Evolutionary conservation across 30 jellyfish, hydroid and myxozoan species (phyloP).

Genomic region (Aurelia aurita complex sp. Pacific): DNA sequence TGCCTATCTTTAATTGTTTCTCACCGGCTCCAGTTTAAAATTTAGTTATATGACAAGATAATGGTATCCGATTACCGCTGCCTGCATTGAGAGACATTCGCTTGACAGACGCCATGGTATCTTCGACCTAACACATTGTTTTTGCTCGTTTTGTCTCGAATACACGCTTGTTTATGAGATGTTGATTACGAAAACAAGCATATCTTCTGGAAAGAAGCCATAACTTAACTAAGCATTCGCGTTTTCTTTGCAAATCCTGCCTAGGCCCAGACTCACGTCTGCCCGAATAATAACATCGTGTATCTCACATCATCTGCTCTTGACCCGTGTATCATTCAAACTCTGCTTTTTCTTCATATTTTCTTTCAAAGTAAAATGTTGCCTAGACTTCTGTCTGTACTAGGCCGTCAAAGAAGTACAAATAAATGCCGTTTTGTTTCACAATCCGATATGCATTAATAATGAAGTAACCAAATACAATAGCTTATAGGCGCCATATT

Average conservation of each 20-base stretch:
- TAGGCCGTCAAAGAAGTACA: neutral
- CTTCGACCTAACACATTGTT: neutral
- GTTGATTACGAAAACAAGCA: constrained; percentile 2
- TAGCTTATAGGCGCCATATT: constrained; percentile 34
- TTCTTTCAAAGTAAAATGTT: neutral
- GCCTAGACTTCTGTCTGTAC: constrained; percentile 6
- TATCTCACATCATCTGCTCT: neutral
- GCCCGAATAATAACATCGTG: neutral
- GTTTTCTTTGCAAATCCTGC: neutral
- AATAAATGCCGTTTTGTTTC: constrained; percentile 13
- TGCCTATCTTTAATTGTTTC: too few species aligned
- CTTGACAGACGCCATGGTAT: constrained; percentile 3
- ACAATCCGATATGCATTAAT: constrained; percentile 5
- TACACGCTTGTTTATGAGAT: neutral
- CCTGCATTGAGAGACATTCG: too few species aligned
- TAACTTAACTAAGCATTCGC: neutral
- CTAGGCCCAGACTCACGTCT: neutral
- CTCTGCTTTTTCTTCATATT: neutral
- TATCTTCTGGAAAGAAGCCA: neutral
- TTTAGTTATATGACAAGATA: too few species aligned
- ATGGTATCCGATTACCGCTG: too few species aligned
- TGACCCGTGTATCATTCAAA: neutral
- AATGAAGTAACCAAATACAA: neutral
- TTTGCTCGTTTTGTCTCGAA: neutral
- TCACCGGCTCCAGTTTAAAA: too few species aligned